These are phyloP conservation scores for Eubasilissa regina DNA, from an alignment of 1,140 invertebrate genomes.

Conservation along the genomic window DNA sequence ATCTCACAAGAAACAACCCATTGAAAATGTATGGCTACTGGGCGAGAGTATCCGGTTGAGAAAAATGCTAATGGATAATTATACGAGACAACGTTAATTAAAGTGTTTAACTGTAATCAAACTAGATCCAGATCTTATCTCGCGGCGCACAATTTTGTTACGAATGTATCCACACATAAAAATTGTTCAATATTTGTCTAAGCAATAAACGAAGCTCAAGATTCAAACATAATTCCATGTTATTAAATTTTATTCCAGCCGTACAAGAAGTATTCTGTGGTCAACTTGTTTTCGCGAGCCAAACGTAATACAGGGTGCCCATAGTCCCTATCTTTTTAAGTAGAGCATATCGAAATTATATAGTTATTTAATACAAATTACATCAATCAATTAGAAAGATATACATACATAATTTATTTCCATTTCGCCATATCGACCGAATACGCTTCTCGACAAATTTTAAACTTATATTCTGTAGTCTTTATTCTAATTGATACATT, in stretches of 20 bases:
- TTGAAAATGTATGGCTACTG: slow-evolving; percentile 22
- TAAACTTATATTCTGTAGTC: too few species aligned
- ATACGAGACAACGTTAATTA: slow-evolving; percentile 11
- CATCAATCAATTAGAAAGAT: too few species aligned
- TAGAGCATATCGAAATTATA: too few species aligned
- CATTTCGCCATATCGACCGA: too few species aligned
- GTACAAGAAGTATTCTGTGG: background rate
- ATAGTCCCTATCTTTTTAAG: too few species aligned
- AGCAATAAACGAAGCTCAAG: background rate
- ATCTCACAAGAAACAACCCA: slow-evolving; percentile 12
- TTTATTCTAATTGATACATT: too few species aligned
- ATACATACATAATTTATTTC: too few species aligned
- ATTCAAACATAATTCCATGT: background rate
- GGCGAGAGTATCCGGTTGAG: background rate
- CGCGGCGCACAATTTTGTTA: background rate
- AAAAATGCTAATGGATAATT: slow-evolving; percentile 16
- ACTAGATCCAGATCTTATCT: slow-evolving; percentile 1
- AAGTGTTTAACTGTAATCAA: slow-evolving; percentile 8
- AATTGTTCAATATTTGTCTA: background rate
- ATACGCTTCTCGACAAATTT: too few species aligned
- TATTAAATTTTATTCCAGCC: background rate
- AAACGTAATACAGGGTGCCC: too few species aligned
- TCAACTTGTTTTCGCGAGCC: too few species aligned
- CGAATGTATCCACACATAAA: background rate
- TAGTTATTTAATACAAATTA: too few species aligned